A percentile compares a stretch with the other conserved stretches of the same genome.
Conservation (phyloP, 2,797 vertebrate genomes). For the Remorina albescens region DNA sequence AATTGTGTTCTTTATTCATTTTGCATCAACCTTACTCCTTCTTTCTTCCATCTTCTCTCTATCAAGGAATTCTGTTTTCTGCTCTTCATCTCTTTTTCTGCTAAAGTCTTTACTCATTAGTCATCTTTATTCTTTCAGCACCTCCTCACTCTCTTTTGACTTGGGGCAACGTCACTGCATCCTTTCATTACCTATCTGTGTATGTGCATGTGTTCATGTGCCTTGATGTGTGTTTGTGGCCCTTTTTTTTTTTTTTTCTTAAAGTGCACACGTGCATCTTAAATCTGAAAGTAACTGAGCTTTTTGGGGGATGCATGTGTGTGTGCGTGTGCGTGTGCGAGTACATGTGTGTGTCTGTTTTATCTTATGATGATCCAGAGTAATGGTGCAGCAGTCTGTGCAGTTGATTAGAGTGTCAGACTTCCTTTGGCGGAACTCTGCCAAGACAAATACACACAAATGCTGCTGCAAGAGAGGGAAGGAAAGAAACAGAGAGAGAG, state of each 20-base stretch:
- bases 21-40: background rate
- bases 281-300: no score
- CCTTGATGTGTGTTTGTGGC: background rate
- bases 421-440: slow-evolving; percentile 48
- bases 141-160: slow-evolving; percentile 15
- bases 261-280: background rate
- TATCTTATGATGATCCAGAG: slow-evolving; percentile 49
- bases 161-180: slow-evolving; percentile 5
- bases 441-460: slow-evolving; percentile 68
- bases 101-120: slow-evolving; percentile 15
- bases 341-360: slow-evolving; percentile 40
- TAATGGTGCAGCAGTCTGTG: slow-evolving; percentile 39
- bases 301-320: background rate
- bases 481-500: slow-evolving; percentile 15
- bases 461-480: no score
- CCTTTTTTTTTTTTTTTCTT: no score
- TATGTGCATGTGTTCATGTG: background rate
- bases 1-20: slow-evolving; percentile 2
- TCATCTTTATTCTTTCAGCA: slow-evolving; percentile 50
- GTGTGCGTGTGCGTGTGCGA: slow-evolving; percentile 13
- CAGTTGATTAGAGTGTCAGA: slow-evolving; percentile 64
- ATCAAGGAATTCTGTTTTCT: slow-evolving; percentile 27
- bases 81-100: slow-evolving; percentile 14
- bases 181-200: background rate
- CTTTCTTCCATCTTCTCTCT: background rate